Evolutionary conservation across 2,888 invertebrate genomes (phyloP), one percentile per base, ranked within the genome.

Genomic region (Drosophila paranaensis): DNA sequence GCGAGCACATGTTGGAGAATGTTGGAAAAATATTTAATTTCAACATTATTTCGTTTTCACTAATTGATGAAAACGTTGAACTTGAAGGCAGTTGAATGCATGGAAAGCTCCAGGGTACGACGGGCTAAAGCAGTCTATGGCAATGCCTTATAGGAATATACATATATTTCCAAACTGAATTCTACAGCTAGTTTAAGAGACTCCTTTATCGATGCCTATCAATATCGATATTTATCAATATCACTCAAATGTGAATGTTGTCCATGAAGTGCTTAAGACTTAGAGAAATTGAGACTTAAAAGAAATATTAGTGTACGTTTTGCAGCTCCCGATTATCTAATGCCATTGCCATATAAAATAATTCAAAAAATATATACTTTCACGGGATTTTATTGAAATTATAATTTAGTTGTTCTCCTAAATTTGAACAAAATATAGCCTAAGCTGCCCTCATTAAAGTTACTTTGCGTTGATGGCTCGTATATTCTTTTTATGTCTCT

Each of bases 11-110:
- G 10, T 6, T n/a, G 14, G 2, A 25, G 37, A 10, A 27, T 57
- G 66, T 57, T 61, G 46, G 70, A 89, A 87, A 84, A 39, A 39
- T 53, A 53, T 39, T 39, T 25, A 6, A 39, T 39, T 25, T 48
- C 48, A 30, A 48, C 16, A 30, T 48, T 30, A 10, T 48, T 48
- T 30, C 30, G 11, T 16, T 16, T 30, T 30, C 48, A 48, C 10
- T 30, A n/a, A 48, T 30, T 48, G 30, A 11, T 16, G 4, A 30
- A 11, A 30, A 6, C n/a, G 2, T n/a, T 48, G 6, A 48, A 5
- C 2, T 27, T 27, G 14, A 27, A 27, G 27, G 14, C 11, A 2
- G 3, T 4, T 27, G n/a, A 48, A 10, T 14, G 13, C 8, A 2
- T 9, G 8, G 0, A 46, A n/a, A 27, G 27, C 14, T 4, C 1